Evolutionary conservation across 2,888 invertebrate species (phyloP).

Genomic region (Brachypalpus laphriformis): DNA sequence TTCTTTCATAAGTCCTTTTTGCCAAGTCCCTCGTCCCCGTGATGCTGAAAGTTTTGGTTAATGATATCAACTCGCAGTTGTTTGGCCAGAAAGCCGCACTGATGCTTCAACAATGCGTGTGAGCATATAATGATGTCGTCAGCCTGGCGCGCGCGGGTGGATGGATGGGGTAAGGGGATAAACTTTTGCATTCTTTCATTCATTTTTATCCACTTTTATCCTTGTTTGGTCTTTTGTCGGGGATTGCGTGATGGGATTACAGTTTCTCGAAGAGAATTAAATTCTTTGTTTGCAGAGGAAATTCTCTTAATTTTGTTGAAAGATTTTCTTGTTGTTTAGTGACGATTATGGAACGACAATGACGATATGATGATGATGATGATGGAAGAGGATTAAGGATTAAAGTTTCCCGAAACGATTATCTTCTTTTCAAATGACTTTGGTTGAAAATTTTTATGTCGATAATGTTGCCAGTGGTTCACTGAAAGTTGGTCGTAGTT

Average conservation of each 20-base stretch:
- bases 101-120: slow-evolving; percentile 24
- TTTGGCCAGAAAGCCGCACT: slow-evolving; percentile 14
- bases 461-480: background rate
- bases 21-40: background rate
- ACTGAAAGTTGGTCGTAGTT: background rate
- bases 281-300: slow-evolving; percentile 50
- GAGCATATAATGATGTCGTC: background rate
- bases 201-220: slow-evolving; percentile 53
- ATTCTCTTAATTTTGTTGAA: slow-evolving; percentile 57
- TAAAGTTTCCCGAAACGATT: slow-evolving; percentile 54
- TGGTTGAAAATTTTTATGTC: background rate
- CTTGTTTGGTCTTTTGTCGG: slow-evolving; percentile 55
- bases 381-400: slow-evolving; percentile 48
- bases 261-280: slow-evolving; percentile 57
- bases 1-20: slow-evolving; percentile 52
- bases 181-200: slow-evolving; percentile 27
- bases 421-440: slow-evolving; percentile 40
- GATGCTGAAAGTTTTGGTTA: slow-evolving; percentile 32
- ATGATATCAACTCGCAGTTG: slow-evolving; percentile 39
- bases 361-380: slow-evolving; percentile 19
- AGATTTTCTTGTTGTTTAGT: slow-evolving; percentile 50
- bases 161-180: background rate
- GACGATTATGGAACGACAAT: slow-evolving; percentile 35
- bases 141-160: background rate
- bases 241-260: slow-evolving; percentile 70